Evolutionary conservation across 2,797 vertebrate genomes (phyloP).

Genomic region (Eupleurogrammus muticus): DNA sequence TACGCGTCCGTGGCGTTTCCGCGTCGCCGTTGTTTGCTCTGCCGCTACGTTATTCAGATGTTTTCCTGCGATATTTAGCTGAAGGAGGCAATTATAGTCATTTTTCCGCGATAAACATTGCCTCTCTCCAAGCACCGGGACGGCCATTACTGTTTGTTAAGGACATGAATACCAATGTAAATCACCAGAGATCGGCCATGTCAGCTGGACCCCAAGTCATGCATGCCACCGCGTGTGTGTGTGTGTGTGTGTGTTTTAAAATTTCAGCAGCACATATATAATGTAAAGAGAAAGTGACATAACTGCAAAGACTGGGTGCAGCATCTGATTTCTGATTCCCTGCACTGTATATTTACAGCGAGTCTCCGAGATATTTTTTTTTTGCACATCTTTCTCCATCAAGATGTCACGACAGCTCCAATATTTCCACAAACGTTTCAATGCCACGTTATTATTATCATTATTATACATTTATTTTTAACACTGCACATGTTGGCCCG

Average conservation of each 20-base stretch:
- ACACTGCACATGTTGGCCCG: not conserved
- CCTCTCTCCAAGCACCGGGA: slow-evolving; percentile 74
- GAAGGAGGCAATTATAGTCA: slow-evolving; percentile 79
- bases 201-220: slow-evolving; percentile 23
- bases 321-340: slow-evolving; percentile 15
- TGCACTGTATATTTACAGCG: slow-evolving; percentile 20
- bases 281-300: slow-evolving; percentile 47
- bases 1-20: slow-evolving; percentile 35
- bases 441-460: not conserved
- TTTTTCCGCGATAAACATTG: slow-evolving; percentile 79
- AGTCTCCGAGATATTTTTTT: slow-evolving; percentile 25
- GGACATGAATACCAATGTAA: slow-evolving; percentile 74
- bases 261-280: slow-evolving; percentile 22
- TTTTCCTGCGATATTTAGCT: slow-evolving; percentile 64
- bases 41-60: slow-evolving; percentile 70
- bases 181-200: slow-evolving; percentile 50
- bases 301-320: slow-evolving; percentile 10
- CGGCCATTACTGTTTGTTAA: slow-evolving; percentile 67
- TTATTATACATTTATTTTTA: not conserved
- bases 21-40: slow-evolving; percentile 54
- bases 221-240: not conserved
- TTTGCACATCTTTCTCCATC: slow-evolving; percentile 16
- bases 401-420: slow-evolving; percentile 26
- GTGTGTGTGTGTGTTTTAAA: slow-evolving; percentile 6
- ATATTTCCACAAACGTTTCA: slow-evolving; percentile 11